Conservation (phyloP, 2,113 vertebrate genomes). For the Eira barbara region DNA sequence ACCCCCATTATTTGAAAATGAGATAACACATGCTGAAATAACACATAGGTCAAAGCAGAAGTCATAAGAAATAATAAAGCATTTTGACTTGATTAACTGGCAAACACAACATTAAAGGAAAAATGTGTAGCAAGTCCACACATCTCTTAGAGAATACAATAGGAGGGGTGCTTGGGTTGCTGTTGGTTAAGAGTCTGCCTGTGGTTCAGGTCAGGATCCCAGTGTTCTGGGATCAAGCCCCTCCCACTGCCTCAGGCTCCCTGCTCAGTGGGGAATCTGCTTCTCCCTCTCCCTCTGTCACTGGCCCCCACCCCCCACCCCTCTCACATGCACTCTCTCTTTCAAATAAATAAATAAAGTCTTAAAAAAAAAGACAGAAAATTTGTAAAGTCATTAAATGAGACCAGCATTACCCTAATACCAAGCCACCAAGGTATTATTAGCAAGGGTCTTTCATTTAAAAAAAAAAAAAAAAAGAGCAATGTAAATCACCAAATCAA, state of each 20-base stretch:
- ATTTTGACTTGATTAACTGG: background rate
- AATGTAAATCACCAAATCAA: background rate
- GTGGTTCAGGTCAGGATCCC: background rate
- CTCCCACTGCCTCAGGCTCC: background rate
- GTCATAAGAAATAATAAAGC: background rate
- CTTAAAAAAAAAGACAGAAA: background rate
- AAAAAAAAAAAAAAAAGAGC: background rate
- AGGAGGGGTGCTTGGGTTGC: background rate
- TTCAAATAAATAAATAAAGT: background rate
- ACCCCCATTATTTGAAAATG: background rate
- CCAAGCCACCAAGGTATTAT: background rate
- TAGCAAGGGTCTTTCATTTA: background rate
- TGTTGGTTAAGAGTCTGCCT: background rate
- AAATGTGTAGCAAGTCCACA: background rate
- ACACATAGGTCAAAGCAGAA: background rate
- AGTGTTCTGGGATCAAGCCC: background rate
- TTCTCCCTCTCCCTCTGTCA: background rate
- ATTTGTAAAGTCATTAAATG: background rate
- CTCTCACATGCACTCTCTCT: background rate
- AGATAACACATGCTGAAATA: background rate
- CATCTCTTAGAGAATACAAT: background rate
- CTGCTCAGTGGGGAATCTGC: background rate
- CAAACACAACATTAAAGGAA: background rate
- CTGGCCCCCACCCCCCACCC: background rate
- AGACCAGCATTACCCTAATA: background rate